Base-by-base conservation (phyloP, 2,113 vertebrate genomes). In the Etheostoma spectabile region DNA sequence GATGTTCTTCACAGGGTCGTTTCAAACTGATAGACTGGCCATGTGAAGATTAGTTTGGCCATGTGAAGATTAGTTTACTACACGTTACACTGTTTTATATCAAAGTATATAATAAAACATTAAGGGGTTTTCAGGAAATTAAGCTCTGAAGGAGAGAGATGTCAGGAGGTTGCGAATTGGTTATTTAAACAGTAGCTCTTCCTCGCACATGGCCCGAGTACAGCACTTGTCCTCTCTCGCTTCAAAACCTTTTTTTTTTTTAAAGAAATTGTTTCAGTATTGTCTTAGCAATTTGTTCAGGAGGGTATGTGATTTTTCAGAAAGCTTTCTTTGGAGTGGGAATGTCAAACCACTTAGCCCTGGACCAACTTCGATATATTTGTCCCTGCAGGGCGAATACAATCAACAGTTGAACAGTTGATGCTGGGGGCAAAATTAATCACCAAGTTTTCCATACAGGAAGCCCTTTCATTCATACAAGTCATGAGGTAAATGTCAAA, bases 401-500 rank as follows among this genome's bases (percentile, higher is more conserved):
- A 89, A 80, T 89, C 83, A 80, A 73, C 71, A 79, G 79, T 87
- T 87, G 74, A 30, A 30, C 30, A 3, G 30, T 30, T 83, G 63
- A 80, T 78, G 82, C 65, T 60, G 66, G 80, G 79, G 82, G 74
- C 77, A 76, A 86, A 84, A 84, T 84, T 82, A 84, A 89, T 86
- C 77, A 87, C 60, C 59, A 72, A 12, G 64, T 81, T 89, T 88
- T 90, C 86, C 79, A 77, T 10, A 75, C 69, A 89, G 73, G 73
- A 86, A 83, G 63, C 30, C 74, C 61, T 88, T 75, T 85, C 74
- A 79, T 89, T 92, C 59, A 72, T 24, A 62, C 53, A 62, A 52
- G 55, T 76, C 61, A 89, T 91, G 92, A 92, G 77, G 85, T 88
- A 85, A 90, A 88, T 78, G 65, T 59, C 79, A 46, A 84, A 77